Conservation (phyloP, 2,797 vertebrate species). For the Microctenopoma stevenorrisi region DNA sequence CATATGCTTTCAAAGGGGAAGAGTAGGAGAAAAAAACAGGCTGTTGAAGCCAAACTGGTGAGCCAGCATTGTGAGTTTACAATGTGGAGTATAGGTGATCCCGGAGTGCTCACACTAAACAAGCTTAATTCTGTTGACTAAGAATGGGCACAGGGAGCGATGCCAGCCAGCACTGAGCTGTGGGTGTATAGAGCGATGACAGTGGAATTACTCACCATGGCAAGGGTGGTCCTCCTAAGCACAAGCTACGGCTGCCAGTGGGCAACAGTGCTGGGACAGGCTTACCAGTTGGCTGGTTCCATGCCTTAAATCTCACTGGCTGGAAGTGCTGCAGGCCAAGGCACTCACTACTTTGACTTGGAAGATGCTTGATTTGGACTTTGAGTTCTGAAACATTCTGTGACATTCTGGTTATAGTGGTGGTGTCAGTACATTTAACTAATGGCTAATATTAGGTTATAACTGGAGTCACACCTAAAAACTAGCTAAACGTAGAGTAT, state of each 20-base stretch:
- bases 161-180: constrained; percentile 80
- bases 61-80: constrained; percentile 80
- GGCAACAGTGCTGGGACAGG: constrained; percentile 60
- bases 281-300: constrained; percentile 49
- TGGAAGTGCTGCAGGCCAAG: constrained; percentile 37
- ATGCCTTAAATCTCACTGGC: constrained; percentile 62
- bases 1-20: constrained; percentile 60
- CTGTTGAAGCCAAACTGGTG: constrained; percentile 77
- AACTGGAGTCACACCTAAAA: no score
- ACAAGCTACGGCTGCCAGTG: constrained; percentile 60
- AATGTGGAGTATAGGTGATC: constrained; percentile 84
- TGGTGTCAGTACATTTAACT: neutral
- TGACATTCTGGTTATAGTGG: constrained; percentile 8
- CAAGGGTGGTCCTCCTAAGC: constrained; percentile 77
- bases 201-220: constrained; percentile 80
- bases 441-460: neutral
- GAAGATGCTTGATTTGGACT: constrained; percentile 28
- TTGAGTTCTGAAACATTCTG: constrained; percentile 20
- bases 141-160: constrained; percentile 83
- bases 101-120: constrained; percentile 82
- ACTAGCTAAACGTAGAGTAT: no score
- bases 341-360: constrained; percentile 36
- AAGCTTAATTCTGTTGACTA: constrained; percentile 87
- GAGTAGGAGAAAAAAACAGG: constrained; percentile 47
- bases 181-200: constrained; percentile 69